Base-by-base conservation (phyloP, 1,140 invertebrate genomes). In the Daktulosphaira vitifoliae region DNA sequence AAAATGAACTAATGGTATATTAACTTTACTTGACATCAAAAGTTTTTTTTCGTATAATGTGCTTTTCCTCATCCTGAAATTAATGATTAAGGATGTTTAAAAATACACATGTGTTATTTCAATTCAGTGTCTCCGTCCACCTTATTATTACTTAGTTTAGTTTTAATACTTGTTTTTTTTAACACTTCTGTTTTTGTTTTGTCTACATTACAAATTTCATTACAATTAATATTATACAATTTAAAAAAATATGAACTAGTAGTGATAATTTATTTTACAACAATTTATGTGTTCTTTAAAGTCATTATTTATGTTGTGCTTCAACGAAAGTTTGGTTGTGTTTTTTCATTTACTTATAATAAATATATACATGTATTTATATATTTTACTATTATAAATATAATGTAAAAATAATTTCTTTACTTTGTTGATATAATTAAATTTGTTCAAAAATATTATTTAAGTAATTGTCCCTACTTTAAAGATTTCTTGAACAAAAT, bases 111-210 rank as follows among this genome's bases (percentile, higher is more conserved):
- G n/a, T 44, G n/a, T 62, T 20, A 46, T 62, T 59, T 33, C 38
- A 11, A 25, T 16, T 11, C 29, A 48, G n/a, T 46, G 23, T 48
- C 29, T 62, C 56, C 56, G 56, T 62, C 56, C 56, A 62, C 56
- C 56, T 44, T 44, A 44, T 44, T 62, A 22, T 52, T 33, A 37
- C 5, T 59, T 56, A 62, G 42, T 62, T 56, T 62, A 62, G 42
- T 46, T 46, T 33, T n/a, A 26, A 44, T 39, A 11, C 22, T 53
- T 56, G 15, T 42, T 59, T 44, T 42, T 54, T 56, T 42, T 16
- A 33, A 48, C 26, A 8, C 22, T 62, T 33, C 29, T 33, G n/a
- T 53, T 38, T 59, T 62, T 22, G n/a, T 62, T 46, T 62, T 18
- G n/a, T 7, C 15, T 48, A 29, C 23, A 46, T 59, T 46, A n/a